A percentile compares a stretch with the other conserved stretches of the same genome.
phyloP scores from a whole-genome alignment of 1,140 invertebrate species.

The Ptiloglossa arizonensis region DNA sequence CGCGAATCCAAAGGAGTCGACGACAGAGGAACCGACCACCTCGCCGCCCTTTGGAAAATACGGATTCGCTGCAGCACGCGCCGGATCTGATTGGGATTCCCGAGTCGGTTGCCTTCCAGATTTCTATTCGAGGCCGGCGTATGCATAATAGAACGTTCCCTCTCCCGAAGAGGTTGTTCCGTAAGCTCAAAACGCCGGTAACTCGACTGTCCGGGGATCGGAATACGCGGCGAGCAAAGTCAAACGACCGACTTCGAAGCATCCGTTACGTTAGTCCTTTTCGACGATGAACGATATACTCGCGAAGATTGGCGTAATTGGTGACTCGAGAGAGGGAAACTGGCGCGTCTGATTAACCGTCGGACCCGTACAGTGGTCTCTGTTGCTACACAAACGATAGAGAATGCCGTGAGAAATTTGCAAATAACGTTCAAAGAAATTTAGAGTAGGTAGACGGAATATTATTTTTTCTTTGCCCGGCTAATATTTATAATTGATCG shows the following conservation, averaged over 20 bases:
- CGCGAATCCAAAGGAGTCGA: conserved; percentile 7
- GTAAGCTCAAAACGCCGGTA: neutral
- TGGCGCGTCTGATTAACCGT: no score
- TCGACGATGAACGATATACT: neutral
- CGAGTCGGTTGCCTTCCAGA: conserved; percentile 34
- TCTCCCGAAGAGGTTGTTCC: neutral
- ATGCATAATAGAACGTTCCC: conserved; percentile 45
- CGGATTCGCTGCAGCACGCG: conserved; percentile 8
- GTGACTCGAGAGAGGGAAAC: no score
- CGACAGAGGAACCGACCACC: neutral
- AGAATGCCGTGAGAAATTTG: no score
- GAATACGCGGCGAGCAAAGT: neutral
- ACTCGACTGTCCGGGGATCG: neutral
- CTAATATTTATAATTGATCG: no score
- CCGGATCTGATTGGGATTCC: conserved; percentile 12
- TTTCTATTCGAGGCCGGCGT: conserved; percentile 25
- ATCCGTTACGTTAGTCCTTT: neutral
- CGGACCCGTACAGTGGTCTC: no score
- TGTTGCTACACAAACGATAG: no score
- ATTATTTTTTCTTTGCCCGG: no score
- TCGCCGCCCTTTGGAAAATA: conserved; percentile 8
- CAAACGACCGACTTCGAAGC: neutral
- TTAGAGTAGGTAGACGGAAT: no score
- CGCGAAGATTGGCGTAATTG: no score
- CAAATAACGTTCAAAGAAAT: no score